phyloP scores from a whole-genome alignment of 2,888 invertebrate genomes.

The Chloromyia formosa region DNA sequence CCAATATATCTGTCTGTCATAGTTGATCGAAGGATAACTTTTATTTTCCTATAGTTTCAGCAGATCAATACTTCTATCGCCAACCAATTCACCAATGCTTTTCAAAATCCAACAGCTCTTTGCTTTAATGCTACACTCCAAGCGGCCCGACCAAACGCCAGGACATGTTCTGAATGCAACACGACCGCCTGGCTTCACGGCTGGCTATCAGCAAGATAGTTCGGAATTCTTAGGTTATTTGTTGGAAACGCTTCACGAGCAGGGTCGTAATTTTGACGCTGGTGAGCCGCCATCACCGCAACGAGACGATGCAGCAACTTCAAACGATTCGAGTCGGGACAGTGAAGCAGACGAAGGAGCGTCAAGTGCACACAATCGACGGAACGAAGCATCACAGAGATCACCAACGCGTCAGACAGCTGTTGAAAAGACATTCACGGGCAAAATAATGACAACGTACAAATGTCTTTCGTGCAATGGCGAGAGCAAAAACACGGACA shows the following conservation, averaged over 20 bases:
- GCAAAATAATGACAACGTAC: slow-evolving; percentile 77
- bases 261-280: slow-evolving; percentile 65
- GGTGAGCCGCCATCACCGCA: neutral
- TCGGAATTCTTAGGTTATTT: slow-evolving; percentile 82
- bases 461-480: slow-evolving; percentile 78
- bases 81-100: slow-evolving; percentile 68
- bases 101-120: slow-evolving; percentile 77
- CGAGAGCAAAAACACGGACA: slow-evolving; percentile 77
- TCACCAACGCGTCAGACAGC: slow-evolving; percentile 53
- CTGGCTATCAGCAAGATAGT: slow-evolving; percentile 86
- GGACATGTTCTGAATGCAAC: slow-evolving; percentile 75
- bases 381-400: neutral
- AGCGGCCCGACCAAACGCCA: slow-evolving; percentile 74
- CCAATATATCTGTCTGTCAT: neutral
- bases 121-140: slow-evolving; percentile 75
- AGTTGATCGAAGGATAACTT: too few relatives aligned
- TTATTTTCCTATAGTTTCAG: slow-evolving; percentile 67
- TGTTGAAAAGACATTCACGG: slow-evolving; percentile 78
- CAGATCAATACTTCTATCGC: slow-evolving; percentile 70
- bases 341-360: slow-evolving; percentile 3
- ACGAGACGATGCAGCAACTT: neutral
- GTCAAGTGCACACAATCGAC: neutral
- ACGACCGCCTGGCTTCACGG: slow-evolving; percentile 79
- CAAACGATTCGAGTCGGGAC: neutral
- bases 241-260: slow-evolving; percentile 73